phyloP scores from a whole-genome alignment of 2,888 invertebrate genomes.

The Philhelius pedissequus region DNA sequence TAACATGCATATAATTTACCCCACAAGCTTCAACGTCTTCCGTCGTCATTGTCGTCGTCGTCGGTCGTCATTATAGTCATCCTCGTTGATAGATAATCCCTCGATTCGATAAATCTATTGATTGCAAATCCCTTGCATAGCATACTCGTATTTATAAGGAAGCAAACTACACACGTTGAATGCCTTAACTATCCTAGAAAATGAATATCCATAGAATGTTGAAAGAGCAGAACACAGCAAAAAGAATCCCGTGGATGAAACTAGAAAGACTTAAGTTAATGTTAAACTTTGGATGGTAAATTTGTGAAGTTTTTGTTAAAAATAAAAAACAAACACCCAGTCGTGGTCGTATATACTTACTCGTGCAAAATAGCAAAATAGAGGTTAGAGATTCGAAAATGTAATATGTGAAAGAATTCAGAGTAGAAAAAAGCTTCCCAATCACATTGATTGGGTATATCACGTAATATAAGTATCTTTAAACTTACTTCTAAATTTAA shows the following conservation, averaged over 20 bases:
- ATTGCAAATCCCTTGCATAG: constrained; percentile 47
- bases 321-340: not conserved
- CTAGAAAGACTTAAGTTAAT: not conserved
- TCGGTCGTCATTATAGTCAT: not conserved
- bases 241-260: not conserved
- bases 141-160: no score
- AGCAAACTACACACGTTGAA: constrained; percentile 13
- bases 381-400: no score
- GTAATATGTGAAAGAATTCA: no score
- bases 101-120: constrained; percentile 47
- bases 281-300: not conserved
- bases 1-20: not conserved
- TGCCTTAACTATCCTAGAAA: constrained; percentile 1
- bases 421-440: no score
- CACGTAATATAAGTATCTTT: no score
- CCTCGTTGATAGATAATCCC: constrained; percentile 35
- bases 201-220: constrained; percentile 3
- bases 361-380: no score
- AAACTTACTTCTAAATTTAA: no score
- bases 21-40: not conserved
- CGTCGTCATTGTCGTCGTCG: not conserved
- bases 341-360: no score
- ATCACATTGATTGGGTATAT: no score
- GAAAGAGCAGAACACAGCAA: not conserved
- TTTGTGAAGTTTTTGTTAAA: not conserved